These are phyloP conservation scores for Aurelia coerulea DNA, from an alignment of 30 jellyfish, hydroid and myxozoan species.

Conservation along the genomic window DNA sequence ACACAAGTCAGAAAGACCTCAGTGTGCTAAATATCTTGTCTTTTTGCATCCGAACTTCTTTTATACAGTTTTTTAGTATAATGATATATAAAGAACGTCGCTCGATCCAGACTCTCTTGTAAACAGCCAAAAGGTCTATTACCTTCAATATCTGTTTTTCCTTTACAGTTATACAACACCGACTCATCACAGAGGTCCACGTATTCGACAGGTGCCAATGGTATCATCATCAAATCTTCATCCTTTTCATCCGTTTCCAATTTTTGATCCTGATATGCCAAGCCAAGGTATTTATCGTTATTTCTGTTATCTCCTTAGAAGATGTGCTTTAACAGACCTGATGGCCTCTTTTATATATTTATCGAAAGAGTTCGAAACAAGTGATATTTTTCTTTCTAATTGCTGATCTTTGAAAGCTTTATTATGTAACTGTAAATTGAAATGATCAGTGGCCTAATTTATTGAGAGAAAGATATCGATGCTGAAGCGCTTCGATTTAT, in stretches of 20 bases:
- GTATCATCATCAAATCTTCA: conserved; percentile 22
- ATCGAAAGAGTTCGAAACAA: neutral
- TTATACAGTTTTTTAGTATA: neutral
- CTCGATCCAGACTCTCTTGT: too few species aligned
- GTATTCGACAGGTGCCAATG: conserved; percentile 60
- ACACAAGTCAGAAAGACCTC: too few species aligned
- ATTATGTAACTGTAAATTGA: too few species aligned
- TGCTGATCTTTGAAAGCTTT: too few species aligned
- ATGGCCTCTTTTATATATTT: neutral
- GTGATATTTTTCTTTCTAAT: too few species aligned
- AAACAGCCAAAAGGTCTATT: too few species aligned
- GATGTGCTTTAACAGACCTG: neutral
- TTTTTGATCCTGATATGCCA: conserved; percentile 77
- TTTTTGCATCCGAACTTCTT: too few species aligned
- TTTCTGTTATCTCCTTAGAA: neutral
- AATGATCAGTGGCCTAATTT: too few species aligned
- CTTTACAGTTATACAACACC: conserved; percentile 19
- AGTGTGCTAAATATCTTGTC: too few species aligned
- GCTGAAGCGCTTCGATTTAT: too few species aligned
- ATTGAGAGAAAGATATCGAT: too few species aligned
- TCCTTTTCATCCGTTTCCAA: conserved; percentile 51
- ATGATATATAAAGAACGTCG: too few species aligned
- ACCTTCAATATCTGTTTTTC: neutral
- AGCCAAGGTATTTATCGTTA: conserved; percentile 14
- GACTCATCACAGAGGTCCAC: conserved; percentile 51